These are phyloP conservation scores for Calosoma granatense DNA, from an alignment of 1,140 invertebrate genomes.

Conservation along the genomic window DNA sequence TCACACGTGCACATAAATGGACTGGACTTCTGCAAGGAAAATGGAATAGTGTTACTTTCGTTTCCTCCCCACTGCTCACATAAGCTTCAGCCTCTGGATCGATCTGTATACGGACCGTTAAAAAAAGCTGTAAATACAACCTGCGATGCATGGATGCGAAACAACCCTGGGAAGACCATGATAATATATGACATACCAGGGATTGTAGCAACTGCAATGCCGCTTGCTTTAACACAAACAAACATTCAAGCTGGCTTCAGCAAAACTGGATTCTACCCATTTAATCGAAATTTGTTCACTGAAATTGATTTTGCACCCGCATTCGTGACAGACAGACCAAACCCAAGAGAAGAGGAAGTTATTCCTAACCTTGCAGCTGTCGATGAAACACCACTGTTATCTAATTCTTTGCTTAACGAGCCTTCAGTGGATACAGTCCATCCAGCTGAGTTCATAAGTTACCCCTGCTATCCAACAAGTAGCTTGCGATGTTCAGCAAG, in stretches of 20 bases:
- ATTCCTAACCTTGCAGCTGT: constrained; percentile 1
- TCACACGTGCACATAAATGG: constrained; percentile 22
- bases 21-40: constrained; percentile 27
- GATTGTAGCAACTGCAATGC: constrained; percentile 31
- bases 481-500: too few species aligned
- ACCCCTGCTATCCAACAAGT: too few species aligned
- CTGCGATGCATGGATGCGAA: constrained; percentile 35
- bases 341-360: constrained; percentile 12
- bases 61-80: constrained; percentile 32
- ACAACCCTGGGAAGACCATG: constrained; percentile 37
- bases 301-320: constrained; percentile 28
- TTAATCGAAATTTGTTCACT: constrained; percentile 27
- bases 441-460: not conserved
- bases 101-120: constrained; percentile 32
- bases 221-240: constrained; percentile 28
- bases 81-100: constrained; percentile 33
- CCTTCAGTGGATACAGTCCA: not conserved
- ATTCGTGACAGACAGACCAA: constrained; percentile 31
- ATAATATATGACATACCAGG: constrained; percentile 38
- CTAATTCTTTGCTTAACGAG: not conserved
- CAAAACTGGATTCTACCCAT: constrained; percentile 31
- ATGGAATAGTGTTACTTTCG: constrained; percentile 28
- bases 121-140: constrained; percentile 31
- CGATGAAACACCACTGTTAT: not conserved
- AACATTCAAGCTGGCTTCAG: constrained; percentile 39